Evolutionary conservation across 2,888 invertebrate genomes (phyloP), one percentile per base, ranked within the genome.

Genomic region (Auanema sp.): DNA sequence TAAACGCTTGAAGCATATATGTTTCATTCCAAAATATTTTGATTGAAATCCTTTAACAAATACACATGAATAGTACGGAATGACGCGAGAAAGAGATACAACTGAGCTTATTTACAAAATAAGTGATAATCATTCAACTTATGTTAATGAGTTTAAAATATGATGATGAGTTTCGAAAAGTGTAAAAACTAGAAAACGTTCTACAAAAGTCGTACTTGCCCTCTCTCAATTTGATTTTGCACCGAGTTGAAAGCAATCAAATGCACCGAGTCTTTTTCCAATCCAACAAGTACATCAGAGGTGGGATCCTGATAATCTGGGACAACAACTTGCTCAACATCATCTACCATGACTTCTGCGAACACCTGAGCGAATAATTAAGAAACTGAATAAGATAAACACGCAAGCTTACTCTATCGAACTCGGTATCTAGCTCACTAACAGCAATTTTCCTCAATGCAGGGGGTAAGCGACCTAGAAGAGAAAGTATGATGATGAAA

Each of bases 191-290:
- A 8, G 8, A 33, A 33, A 33, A 33, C 33, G 33, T 33, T 33
- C 33, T 51, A 62, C 50, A 62, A 49, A 3, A 62, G 41, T 6
- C 40, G 49, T 11, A 57, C 56, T 42, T 51, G 53, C 18, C 67
- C 71, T 5, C 67, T 62, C 47, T 77, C 77, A 10, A 79, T 47
- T 18, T 65, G 66, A n/a, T 71, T 66, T 41, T 64, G 61, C 8
- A 79, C 58, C 5, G 74, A 65, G 40, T 66, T 47, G 57, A 73
- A 78, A 12, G 79, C 75, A n/a, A 79, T 66, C 40, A 79, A 55
- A 67, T 76, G 75, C 23, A 69, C 65, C 18, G 69, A 67, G 40
- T 66, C 71, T 25, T 72, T 66, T n/a, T 70, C 63, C 57, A 79
- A 47, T 8, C 59, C 57, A 23, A 78, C 33, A 18, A 78, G 51